Percentiles rank a stretch among this genome's conserved stretches.
Conservation (phyloP, 2,113 vertebrate genomes). For the Chionomys nivalis region DNA sequence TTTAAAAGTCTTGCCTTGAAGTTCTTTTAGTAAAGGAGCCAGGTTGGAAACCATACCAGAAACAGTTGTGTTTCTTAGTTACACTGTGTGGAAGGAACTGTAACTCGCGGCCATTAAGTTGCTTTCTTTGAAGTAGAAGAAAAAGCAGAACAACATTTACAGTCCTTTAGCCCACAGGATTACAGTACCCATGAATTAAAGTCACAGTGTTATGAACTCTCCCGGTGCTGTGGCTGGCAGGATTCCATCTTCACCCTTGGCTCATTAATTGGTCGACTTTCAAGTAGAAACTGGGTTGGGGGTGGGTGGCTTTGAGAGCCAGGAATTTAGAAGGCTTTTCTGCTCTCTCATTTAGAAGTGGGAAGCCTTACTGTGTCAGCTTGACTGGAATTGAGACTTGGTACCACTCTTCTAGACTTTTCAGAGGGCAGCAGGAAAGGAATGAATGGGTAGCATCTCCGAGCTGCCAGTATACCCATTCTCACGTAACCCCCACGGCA, state of each 20-base stretch:
- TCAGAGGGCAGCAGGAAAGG: neutral
- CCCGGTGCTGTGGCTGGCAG: constrained; percentile 46
- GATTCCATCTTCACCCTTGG: neutral
- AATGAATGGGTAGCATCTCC: neutral
- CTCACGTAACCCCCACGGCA: neutral
- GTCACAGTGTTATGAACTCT: constrained; percentile 67
- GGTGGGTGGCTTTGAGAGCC: neutral
- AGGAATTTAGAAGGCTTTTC: neutral
- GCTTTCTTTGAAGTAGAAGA: constrained; percentile 82
- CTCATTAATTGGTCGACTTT: constrained; percentile 60
- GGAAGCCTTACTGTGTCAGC: neutral
- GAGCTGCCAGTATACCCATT: neutral
- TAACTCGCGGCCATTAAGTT: constrained; percentile 79
- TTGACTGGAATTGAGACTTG: neutral
- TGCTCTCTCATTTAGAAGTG: constrained; percentile 38
- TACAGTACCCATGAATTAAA: constrained; percentile 73
- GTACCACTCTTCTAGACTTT: neutral
- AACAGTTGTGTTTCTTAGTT: constrained; percentile 75
- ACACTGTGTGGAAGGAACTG: constrained; percentile 65
- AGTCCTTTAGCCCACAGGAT: constrained; percentile 74
- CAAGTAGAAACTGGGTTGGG: constrained; percentile 4
- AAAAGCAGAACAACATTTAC: constrained; percentile 77
- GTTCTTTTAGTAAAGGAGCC: constrained; percentile 71
- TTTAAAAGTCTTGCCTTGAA: constrained; percentile 78
- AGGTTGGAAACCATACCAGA: constrained; percentile 73